Evolutionary conservation across 2,113 vertebrate genomes (phyloP).

Genomic region (Atractosteus spatula): DNA sequence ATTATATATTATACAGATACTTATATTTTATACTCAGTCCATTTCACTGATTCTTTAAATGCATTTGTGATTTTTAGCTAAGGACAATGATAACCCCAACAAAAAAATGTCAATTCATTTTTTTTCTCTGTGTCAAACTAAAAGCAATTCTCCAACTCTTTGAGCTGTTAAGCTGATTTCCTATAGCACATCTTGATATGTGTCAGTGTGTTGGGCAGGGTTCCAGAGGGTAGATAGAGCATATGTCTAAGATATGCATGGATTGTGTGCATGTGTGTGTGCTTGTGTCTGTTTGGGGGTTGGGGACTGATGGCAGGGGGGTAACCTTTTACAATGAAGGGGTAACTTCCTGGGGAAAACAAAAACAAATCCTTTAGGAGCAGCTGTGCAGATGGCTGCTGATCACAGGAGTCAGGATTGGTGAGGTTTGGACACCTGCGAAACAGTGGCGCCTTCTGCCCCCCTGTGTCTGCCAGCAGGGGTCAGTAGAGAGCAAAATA

Average conservation of each 20-base stretch:
- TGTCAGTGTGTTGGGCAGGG: not conserved
- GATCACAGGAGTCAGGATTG: not conserved
- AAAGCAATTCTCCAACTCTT: not conserved
- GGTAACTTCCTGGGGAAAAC: not conserved
- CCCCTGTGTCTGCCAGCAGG: not conserved
- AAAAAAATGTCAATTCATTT: not conserved
- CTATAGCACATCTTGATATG: not conserved
- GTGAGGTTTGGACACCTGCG: not conserved
- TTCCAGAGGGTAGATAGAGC: not conserved
- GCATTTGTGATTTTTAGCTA: too few species aligned
- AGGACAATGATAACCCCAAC: too few species aligned
- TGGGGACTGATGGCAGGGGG: not conserved
- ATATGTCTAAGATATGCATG: not conserved
- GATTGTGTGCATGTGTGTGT: not conserved
- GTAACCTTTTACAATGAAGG: not conserved
- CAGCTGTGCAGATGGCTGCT: conserved; percentile 3
- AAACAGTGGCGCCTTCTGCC: not conserved
- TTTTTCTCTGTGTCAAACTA: not conserved
- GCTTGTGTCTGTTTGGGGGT: not conserved
- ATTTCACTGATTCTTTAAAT: too few species aligned
- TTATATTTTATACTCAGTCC: too few species aligned
- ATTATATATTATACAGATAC: too few species aligned
- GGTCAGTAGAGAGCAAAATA: not conserved
- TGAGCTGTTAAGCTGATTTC: too few species aligned
- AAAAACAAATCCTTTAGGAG: not conserved